Evolutionary conservation across 2,797 vertebrate genomes (phyloP).

Genomic region (Chiloscyllium punctatum): DNA sequence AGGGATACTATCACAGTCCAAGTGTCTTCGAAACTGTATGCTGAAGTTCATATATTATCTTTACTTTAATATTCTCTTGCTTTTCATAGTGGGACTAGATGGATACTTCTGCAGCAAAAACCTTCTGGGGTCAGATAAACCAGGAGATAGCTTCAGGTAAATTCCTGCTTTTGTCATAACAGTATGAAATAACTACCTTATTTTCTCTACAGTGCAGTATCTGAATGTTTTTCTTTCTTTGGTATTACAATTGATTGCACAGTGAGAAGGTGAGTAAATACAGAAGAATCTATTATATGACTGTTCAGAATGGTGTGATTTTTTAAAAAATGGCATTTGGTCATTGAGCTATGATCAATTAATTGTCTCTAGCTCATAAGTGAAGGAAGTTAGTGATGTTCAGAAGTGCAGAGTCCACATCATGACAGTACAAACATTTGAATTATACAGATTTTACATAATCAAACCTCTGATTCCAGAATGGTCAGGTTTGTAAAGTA

Average conservation of each 20-base stretch:
- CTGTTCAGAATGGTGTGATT: neutral
- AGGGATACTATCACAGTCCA: no score
- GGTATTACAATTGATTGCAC: neutral
- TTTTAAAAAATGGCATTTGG: neutral
- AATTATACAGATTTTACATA: neutral
- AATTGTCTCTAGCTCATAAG: neutral
- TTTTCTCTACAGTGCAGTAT: neutral
- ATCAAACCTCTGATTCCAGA: neutral
- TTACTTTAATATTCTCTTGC: neutral
- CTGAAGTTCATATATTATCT: neutral
- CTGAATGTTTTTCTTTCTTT: neutral
- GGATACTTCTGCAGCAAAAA: neutral
- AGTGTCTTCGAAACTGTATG: neutral
- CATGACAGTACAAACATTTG: neutral
- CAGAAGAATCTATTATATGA: neutral
- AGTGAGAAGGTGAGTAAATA: neutral
- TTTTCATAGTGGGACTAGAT: conserved; percentile 12
- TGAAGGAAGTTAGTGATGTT: neutral
- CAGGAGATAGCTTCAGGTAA: conserved; percentile 17
- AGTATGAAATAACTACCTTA: neutral
- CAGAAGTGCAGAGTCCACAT: neutral
- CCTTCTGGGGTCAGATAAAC: neutral
- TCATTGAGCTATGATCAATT: neutral
- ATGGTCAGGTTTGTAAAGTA: neutral
- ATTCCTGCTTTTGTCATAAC: neutral